A percentile compares a stretch with the other conserved stretches of the same genome.
Evolutionary conservation across 2,888 invertebrate species (phyloP).

Genomic region (Hirtodrosophila duncani): DNA sequence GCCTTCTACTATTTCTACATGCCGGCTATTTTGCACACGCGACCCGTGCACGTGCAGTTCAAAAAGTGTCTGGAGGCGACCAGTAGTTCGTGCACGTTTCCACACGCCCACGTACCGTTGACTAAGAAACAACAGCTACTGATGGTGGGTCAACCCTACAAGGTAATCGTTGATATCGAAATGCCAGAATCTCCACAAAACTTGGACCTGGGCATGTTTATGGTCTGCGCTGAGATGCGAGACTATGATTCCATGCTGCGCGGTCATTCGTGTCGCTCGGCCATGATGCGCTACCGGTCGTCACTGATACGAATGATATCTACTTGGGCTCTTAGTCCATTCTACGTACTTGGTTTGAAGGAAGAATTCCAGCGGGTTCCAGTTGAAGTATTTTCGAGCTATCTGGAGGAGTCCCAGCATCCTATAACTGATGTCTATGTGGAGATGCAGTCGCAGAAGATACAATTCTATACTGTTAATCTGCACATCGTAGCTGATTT

Average conservation of each 20-base stretch:
- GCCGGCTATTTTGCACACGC: constrained; percentile 89
- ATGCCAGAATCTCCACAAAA: constrained; percentile 95
- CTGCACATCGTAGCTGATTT: constrained; percentile 92
- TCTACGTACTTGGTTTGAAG: constrained; percentile 86
- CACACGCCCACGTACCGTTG: constrained; percentile 90
- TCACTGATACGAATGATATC: constrained; percentile 83
- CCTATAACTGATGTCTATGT: constrained; percentile 91
- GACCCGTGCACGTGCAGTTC: constrained; percentile 92
- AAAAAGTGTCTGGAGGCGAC: constrained; percentile 85
- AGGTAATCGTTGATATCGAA: constrained; percentile 88
- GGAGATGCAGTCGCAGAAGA: constrained; percentile 88
- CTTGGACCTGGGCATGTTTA: constrained; percentile 91
- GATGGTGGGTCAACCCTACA: constrained; percentile 94
- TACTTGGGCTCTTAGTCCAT: constrained; percentile 87
- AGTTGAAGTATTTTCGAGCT: constrained; percentile 90
- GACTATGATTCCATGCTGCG: constrained; percentile 85
- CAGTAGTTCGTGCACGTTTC: constrained; percentile 89
- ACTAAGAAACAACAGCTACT: constrained; percentile 87
- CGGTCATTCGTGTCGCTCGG: constrained; percentile 88
- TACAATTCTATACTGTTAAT: constrained; percentile 91
- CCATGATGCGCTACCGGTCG: constrained; percentile 91
- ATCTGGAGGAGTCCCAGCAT: constrained; percentile 88
- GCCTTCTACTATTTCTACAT: constrained; percentile 95
- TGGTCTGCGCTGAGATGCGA: constrained; percentile 92
- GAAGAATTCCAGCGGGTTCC: constrained; percentile 91